Evolutionary conservation across 2,888 invertebrate genomes (phyloP), one percentile per base, ranked within the genome.

Genomic region (Dione vanillae): DNA sequence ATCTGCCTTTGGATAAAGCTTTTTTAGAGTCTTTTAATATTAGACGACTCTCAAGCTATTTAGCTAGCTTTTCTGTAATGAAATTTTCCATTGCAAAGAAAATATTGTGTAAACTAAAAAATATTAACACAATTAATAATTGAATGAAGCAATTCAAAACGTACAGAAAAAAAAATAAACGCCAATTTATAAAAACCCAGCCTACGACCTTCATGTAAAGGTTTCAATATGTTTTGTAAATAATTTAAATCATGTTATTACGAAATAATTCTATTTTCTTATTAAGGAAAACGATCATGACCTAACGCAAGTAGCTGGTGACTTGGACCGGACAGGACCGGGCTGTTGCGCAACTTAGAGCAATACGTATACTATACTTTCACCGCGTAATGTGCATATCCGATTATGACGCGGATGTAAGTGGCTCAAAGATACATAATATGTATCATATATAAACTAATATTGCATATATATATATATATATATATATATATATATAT

Each of bases 231-330:
- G 6, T 37, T 9, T 56, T 56, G 16, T n/a, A 37, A 10, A 10
- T 10, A 37, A 27, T 35, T n/a, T 10, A 54, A 54, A n/a, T 35
- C n/a, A 2, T 5, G 16, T 5, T 16, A 37, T 56, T 40, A 56
- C 7, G 16, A 37, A 56, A 56, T 12, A 40, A 40, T 37, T 37
- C 16, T 56, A 56, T 37, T 35, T 56, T 45, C 19, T 66, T 51
- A 47, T 58, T 67, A 61, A 47, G 51, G 67, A 45, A 69, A 61
- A 3, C 71, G 71, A 71, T 71, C 75, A 73, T 75, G 75, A 75
- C 75, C 75, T 70, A 66, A 59, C 72, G 65, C 69, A 11, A 35
- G 11, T n/a, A 56, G 65, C 65, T 40, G 59, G 70, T 75, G 35
- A 72, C 71, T 74, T 75, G 70, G 51, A 58, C 62, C 65, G 19